Evolutionary conservation across 2,888 invertebrate genomes (phyloP).

Genomic region (Andrena camellia): DNA sequence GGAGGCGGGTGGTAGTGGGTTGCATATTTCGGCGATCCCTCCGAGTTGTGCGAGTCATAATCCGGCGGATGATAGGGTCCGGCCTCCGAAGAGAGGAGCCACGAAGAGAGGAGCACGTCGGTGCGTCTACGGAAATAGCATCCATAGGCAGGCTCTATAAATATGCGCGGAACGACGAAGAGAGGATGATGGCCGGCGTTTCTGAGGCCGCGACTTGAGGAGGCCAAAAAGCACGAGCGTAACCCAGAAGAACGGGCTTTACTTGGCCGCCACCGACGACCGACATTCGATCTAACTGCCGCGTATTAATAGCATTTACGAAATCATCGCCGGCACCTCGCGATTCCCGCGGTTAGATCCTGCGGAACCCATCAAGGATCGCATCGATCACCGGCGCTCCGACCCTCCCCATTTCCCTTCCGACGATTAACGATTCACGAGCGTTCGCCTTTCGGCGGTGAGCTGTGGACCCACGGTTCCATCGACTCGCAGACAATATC

Average conservation of each 20-base stretch:
- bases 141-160: slow-evolving; percentile 82
- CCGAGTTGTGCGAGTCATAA: slow-evolving; percentile 59
- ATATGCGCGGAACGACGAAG: slow-evolving; percentile 75
- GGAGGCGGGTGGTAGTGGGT: neutral
- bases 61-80: slow-evolving; percentile 53
- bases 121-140: slow-evolving; percentile 83
- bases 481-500: no score
- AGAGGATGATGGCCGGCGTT: slow-evolving; percentile 46
- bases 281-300: slow-evolving; percentile 85
- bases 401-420: no score
- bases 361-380: slow-evolving; percentile 9
- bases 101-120: slow-evolving; percentile 60
- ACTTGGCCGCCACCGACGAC: slow-evolving; percentile 84
- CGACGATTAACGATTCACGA: no score
- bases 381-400: neutral
- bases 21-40: slow-evolving; percentile 53
- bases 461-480: no score
- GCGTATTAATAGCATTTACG: slow-evolving; percentile 83
- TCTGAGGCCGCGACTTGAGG: slow-evolving; percentile 55
- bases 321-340: slow-evolving; percentile 77
- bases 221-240: slow-evolving; percentile 71
- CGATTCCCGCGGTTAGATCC: slow-evolving; percentile 33
- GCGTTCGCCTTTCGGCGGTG: no score
- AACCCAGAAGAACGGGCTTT: slow-evolving; percentile 83
- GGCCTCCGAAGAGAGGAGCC: slow-evolving; percentile 20